These are phyloP conservation scores for Samia ricini DNA, from an alignment of 1,140 invertebrate genomes.

Conservation along the genomic window DNA sequence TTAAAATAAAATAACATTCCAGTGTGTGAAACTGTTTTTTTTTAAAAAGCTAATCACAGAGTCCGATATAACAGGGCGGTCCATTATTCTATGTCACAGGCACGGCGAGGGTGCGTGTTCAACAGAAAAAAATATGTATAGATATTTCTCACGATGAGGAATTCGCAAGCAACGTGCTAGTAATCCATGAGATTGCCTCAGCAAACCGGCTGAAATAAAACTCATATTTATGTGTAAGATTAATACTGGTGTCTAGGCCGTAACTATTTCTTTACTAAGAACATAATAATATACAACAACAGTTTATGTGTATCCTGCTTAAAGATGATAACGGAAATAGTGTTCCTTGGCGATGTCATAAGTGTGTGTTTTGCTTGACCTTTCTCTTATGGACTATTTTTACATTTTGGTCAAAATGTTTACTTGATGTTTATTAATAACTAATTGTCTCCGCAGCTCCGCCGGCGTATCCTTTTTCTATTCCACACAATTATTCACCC, in stretches of 20 bases:
- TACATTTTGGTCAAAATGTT: too few relatives aligned
- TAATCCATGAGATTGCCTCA: neutral
- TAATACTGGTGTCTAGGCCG: neutral
- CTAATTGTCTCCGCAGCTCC: too few relatives aligned
- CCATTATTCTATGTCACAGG: constrained; percentile 74
- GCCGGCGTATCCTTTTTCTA: too few relatives aligned
- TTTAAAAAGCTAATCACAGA: too few relatives aligned
- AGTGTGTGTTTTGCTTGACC: too few relatives aligned
- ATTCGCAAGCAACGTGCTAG: constrained; percentile 12
- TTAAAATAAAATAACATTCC: too few relatives aligned
- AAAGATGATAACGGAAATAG: neutral
- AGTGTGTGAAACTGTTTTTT: too few relatives aligned
- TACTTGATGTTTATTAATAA: too few relatives aligned
- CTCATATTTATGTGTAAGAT: neutral
- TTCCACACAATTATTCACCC: too few relatives aligned
- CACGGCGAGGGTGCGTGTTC: constrained; percentile 65
- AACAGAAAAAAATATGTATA: constrained; percentile 44
- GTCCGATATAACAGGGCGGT: too few relatives aligned
- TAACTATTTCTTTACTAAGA: neutral
- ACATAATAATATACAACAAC: neutral
- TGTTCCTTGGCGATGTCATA: neutral
- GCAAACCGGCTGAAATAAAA: neutral
- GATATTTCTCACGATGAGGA: constrained; percentile 23
- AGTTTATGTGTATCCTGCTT: neutral
- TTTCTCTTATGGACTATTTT: too few relatives aligned